A percentile compares a stretch with the other conserved stretches of the same genome.
phyloP scores from a whole-genome alignment of 2,797 vertebrate genomes.

The Microchirus variegatus region DNA sequence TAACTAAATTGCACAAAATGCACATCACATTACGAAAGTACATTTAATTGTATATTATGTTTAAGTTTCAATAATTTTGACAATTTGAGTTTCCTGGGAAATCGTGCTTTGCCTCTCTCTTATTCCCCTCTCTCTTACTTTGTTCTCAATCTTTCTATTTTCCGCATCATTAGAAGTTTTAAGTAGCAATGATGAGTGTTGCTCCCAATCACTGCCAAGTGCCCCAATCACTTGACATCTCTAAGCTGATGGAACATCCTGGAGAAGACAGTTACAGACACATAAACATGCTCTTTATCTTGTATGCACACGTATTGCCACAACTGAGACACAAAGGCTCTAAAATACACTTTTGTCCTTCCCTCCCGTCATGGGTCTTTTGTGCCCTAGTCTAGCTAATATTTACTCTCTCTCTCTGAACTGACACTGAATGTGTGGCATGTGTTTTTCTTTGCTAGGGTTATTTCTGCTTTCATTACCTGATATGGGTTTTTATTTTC shows the following conservation, averaged over 20 bases:
- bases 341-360: conserved; percentile 50
- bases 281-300: conserved; percentile 31
- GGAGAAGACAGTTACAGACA: conserved; percentile 21
- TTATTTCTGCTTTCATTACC: conserved; percentile 26
- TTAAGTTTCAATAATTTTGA: not conserved
- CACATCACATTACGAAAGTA: not conserved
- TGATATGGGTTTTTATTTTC: no score
- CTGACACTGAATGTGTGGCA: conserved; percentile 23
- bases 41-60: not conserved
- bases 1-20: conserved; percentile 2
- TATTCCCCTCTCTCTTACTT: not conserved
- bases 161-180: conserved; percentile 29
- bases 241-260: conserved; percentile 56
- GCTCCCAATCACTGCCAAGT: conserved; percentile 60
- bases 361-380: conserved; percentile 14
- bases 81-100: not conserved
- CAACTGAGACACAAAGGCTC: conserved; percentile 24
- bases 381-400: conserved; percentile 36
- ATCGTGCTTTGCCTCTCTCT: not conserved
- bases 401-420: conserved; percentile 58
- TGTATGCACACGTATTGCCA: conserved; percentile 9
- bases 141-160: conserved; percentile 11
- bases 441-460: conserved; percentile 30
- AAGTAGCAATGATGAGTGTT: conserved; percentile 37
- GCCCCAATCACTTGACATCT: conserved; percentile 67